These are phyloP conservation scores for Alces alces DNA, from an alignment of 2,113 vertebrate species.

Conservation along the genomic window DNA sequence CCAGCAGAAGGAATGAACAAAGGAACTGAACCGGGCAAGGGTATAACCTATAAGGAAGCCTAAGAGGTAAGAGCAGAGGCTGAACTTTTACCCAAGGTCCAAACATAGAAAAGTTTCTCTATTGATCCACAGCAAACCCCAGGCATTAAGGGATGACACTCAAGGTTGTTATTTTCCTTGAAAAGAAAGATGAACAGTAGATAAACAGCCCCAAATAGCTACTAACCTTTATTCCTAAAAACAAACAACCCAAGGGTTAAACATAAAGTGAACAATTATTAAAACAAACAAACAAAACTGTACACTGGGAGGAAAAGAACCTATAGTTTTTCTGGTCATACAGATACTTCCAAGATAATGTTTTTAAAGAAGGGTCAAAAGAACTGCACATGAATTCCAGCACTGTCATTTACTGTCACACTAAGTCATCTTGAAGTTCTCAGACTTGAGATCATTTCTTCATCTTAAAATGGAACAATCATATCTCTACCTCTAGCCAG, in stretches of 20 bases:
- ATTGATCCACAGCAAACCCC: not conserved
- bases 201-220: not conserved
- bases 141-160: not conserved
- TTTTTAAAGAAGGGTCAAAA: not conserved
- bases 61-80: not conserved
- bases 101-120: not conserved
- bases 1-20: not conserved
- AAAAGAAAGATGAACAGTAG: not conserved
- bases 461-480: slow-evolving; percentile 17
- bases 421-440: not conserved
- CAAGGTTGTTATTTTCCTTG: not conserved
- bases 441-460: not conserved
- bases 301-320: not conserved
- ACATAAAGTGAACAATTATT: not conserved
- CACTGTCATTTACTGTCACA: not conserved
- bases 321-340: not conserved
- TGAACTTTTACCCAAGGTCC: not conserved
- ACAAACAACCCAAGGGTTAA: not conserved
- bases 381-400: not conserved
- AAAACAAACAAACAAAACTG: not conserved
- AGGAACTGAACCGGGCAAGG: not conserved
- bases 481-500: not conserved
- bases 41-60: not conserved
- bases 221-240: not conserved
- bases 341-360: not conserved